A percentile compares a stretch with the other conserved stretches of the same genome.
Evolutionary conservation across 2,888 invertebrate species (phyloP).

Genomic region (Ganaspis brasiliensis): DNA sequence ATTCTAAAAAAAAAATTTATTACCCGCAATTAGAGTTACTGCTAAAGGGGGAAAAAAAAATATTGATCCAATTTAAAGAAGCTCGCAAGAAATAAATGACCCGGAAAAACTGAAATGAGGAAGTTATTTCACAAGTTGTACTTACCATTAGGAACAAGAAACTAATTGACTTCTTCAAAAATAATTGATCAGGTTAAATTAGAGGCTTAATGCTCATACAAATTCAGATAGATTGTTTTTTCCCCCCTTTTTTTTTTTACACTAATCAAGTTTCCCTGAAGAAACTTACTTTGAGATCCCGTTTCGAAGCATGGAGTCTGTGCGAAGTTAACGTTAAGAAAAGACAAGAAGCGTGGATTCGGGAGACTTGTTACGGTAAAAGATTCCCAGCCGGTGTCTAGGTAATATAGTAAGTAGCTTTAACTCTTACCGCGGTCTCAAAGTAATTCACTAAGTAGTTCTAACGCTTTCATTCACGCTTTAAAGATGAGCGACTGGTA

Average conservation of each 20-base stretch:
- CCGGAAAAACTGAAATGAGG: background rate
- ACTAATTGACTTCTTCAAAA: background rate
- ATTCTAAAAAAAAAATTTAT: too few species aligned
- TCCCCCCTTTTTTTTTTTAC: background rate
- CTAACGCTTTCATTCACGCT: constrained; percentile 34
- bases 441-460: constrained; percentile 39
- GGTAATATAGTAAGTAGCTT: constrained; percentile 42
- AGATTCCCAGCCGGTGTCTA: constrained; percentile 32
- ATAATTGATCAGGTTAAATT: background rate
- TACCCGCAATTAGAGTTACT: background rate
- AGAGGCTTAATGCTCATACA: background rate
- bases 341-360: constrained; percentile 35
- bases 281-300: constrained; percentile 30
- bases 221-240: background rate
- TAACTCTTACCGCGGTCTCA: constrained; percentile 25
- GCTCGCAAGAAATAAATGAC: background rate
- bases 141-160: constrained; percentile 1
- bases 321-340: constrained; percentile 30
- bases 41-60: background rate
- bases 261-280: constrained; percentile 25
- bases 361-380: constrained; percentile 35
- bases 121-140: background rate
- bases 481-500: constrained; percentile 8
- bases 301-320: constrained; percentile 25
- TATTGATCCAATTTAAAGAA: background rate